Evolutionary conservation across 2,113 vertebrate genomes (phyloP).

Genomic region (Ariopsis seemanni): DNA sequence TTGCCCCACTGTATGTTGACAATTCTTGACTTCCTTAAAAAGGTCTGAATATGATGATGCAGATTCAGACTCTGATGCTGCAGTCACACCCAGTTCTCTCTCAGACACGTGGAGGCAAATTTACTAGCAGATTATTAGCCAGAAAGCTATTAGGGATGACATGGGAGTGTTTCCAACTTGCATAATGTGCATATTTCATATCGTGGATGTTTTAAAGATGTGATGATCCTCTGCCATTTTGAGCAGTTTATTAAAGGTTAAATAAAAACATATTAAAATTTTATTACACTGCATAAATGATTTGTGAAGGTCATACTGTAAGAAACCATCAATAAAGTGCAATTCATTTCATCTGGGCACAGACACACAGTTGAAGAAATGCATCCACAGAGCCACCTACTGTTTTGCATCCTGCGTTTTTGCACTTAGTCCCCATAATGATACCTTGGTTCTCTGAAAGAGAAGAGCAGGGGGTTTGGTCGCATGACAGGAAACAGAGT

Average conservation of each 20-base stretch:
- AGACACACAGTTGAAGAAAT: constrained; percentile 3
- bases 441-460: constrained; percentile 63
- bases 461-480: not conserved
- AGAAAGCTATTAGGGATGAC: not conserved
- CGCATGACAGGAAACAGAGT: not conserved
- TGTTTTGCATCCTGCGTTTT: constrained; percentile 86
- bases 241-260: not conserved
- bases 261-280: not conserved
- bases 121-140: not conserved
- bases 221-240: not conserved
- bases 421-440: constrained; percentile 79
- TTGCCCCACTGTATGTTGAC: no score
- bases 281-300: not conserved
- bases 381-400: constrained; percentile 71
- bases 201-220: not conserved
- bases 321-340: not conserved
- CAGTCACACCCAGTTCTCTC: not conserved
- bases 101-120: no score
- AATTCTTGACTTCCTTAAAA: not conserved
- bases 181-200: not conserved
- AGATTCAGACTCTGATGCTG: not conserved
- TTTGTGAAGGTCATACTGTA: not conserved
- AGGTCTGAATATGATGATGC: not conserved
- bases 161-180: not conserved
- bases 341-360: not conserved